Evolutionary conservation across 1,140 invertebrate genomes (phyloP).

Genomic region (Radopholus similis): DNA sequence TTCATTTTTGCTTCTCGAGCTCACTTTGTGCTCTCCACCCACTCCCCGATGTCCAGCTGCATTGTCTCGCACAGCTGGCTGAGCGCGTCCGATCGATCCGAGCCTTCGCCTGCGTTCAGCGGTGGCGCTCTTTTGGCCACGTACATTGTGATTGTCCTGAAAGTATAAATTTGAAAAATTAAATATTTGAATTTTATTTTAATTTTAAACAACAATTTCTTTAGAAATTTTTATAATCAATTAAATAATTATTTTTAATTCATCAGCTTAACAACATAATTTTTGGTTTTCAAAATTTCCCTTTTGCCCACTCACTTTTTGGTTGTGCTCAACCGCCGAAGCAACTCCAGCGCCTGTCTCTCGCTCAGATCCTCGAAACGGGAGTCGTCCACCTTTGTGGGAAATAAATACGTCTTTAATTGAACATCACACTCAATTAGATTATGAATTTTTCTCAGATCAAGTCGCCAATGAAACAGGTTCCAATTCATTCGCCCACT

Average conservation of each 20-base stretch:
- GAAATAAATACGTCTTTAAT: no score
- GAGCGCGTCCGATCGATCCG: conserved; percentile 35
- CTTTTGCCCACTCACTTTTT: conserved; percentile 33
- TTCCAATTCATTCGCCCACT: no score
- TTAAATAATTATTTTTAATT: background rate
- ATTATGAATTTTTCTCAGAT: background rate
- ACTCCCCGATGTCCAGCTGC: conserved; percentile 46
- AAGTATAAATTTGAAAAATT: conserved; percentile 22
- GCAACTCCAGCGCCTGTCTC: conserved; percentile 52
- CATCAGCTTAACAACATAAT: conserved; percentile 10
- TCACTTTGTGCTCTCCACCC: conserved; percentile 52
- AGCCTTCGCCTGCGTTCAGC: conserved; percentile 23
- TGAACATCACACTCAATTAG: background rate
- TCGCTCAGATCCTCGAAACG: conserved; percentile 59
- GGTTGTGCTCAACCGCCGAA: conserved; percentile 26
- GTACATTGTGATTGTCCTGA: conserved; percentile 44
- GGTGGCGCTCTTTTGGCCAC: conserved; percentile 46
- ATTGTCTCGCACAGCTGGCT: conserved; percentile 51
- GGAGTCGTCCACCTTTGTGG: conserved; percentile 66
- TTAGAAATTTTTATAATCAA: background rate
- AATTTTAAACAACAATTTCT: background rate
- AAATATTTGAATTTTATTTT: background rate
- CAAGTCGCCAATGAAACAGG: no score
- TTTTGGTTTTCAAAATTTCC: conserved; percentile 27
- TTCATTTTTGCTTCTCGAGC: no score